Evolutionary conservation across 2,888 invertebrate genomes (phyloP), one percentile per base, ranked within the genome.

Genomic region (Platycheirus albimanus): DNA sequence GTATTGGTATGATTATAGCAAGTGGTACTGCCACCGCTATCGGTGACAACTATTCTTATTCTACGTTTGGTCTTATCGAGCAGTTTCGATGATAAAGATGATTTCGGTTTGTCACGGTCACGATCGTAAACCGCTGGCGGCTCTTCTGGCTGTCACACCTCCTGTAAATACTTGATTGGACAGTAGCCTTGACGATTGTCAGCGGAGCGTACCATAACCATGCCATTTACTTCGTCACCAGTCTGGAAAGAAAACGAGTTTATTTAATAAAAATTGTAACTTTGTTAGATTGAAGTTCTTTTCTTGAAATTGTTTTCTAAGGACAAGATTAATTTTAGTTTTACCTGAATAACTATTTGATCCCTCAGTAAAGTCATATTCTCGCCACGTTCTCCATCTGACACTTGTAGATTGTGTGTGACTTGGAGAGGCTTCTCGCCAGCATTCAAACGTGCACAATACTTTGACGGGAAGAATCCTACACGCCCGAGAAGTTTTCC

Each of bases 381-480:
- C 85, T 91, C 91, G 28, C 89, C 90, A 2, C 91, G 89, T 86
- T 95, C 96, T 0, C 96, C 96, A 86, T 97, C 97, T 2, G 96
- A 95, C 36, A 98, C 95, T 92, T 98, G 95, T 19, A 96, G 92
- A 89, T 96, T 95, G 87, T 95, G 94, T 0, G 94, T 95, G n/a
- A 98, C 98, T 92, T 98, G 98, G 72, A 98, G 92, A 0, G 98
- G 96, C 87, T 95, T 94, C 89, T 98, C 98, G 5, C 97, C 97
- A 43, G 97, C 95, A 88, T 96, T 96, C 72, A 98, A 92, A 87
- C 96, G 95, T 77, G 97, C 96, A 86, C 98, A 98, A 89, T 98
- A 98, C 88, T 97, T 97, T 24, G 98, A 97, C 3, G 98, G 98
- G 89, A 98, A 98, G 91, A 95, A 98, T 10, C 98, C 98, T 58